Base-by-base conservation (phyloP, 2,888 invertebrate species). In the Pachycephus smyrnensis region DNA sequence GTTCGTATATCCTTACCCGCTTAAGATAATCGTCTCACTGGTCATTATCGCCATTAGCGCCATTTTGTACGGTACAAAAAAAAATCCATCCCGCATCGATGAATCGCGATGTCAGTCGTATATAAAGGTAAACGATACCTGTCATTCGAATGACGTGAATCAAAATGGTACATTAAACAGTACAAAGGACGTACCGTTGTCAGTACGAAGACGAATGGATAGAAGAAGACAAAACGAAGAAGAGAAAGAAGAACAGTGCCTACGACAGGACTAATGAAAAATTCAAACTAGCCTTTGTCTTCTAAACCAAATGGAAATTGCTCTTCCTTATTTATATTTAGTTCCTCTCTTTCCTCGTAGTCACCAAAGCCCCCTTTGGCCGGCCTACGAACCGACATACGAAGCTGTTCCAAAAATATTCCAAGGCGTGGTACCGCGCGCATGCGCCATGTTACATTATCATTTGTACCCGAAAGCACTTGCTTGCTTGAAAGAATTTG, bases 341-440 rank as follows among this genome's bases (percentile, higher is more conserved):
- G 23, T 55, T 23, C 9, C 9, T 55, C 55, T 55, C 55, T 55
- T 55, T 55, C 23, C 55, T 6, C 23, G 9, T 4, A 15, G 55
- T 55, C 55, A 23, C 55, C 23, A 23, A 23, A 55, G 55, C 1
- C 0, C 2, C 15, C 55, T 0, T 4, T 0, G 15, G 15, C 23
- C 15, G 23, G 23, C 23, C 23, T 2, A 2, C 55, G 6, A 9
- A 1, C 55, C 6, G 9, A 9, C 23, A 55, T 15, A 23, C 71
- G 33, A 11, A 23, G 31, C 71, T 71, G 71, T 32, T 33, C 55
- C 15, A 55, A 33, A 71, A 71, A 71, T 33, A 71, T 71, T 71
- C 55, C 71, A 71, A 33, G 71, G 71, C 71, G 71, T 71, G 71
- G 71, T 71, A 23, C 71, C 31, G 71, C 31, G 71, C 71, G 71